phyloP scores from a whole-genome alignment of 2,113 vertebrate genomes.

The Rousettus leschenaultii region DNA sequence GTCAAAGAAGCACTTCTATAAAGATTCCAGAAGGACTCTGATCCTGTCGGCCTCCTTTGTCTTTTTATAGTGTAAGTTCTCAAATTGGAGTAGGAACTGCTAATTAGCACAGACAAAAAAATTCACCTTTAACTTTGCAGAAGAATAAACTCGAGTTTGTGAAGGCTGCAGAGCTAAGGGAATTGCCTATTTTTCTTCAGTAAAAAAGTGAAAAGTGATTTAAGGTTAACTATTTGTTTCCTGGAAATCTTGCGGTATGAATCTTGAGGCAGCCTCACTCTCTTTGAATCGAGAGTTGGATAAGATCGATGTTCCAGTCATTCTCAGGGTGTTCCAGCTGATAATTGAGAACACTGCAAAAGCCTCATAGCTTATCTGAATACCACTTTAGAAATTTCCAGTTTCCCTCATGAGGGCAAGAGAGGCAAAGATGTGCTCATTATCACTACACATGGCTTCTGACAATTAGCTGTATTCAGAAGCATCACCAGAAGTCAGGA shows the following conservation, averaged over 20 bases:
- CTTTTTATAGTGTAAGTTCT: conserved; percentile 3
- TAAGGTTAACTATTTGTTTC: conserved; percentile 39
- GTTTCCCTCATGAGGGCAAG: conserved; percentile 22
- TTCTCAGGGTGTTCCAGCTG: conserved; percentile 4
- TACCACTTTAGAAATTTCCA: conserved; percentile 36
- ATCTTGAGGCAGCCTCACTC: background rate
- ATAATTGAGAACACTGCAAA: conserved; percentile 44
- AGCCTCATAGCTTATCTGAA: conserved; percentile 33
- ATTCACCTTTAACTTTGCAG: conserved; percentile 26
- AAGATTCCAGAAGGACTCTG: background rate
- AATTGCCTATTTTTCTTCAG: conserved; percentile 28
- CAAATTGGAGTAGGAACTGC: background rate
- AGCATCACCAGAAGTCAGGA: conserved; percentile 39
- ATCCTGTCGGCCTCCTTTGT: background rate
- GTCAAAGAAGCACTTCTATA: background rate
- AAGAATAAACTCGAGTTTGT: conserved; percentile 46
- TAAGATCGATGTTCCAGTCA: background rate
- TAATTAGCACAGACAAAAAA: conserved; percentile 46
- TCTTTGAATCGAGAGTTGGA: background rate
- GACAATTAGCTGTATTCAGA: conserved; percentile 57
- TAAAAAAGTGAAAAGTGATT: conserved; percentile 9
- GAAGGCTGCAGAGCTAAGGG: conserved; percentile 14
- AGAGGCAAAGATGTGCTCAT: conserved; percentile 41
- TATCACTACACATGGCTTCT: conserved; percentile 35
- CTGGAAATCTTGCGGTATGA: background rate